Evolutionary conservation across 2,113 vertebrate species (phyloP), one percentile per base, ranked within the genome.

Genomic region (Syngnathus scovelli): DNA sequence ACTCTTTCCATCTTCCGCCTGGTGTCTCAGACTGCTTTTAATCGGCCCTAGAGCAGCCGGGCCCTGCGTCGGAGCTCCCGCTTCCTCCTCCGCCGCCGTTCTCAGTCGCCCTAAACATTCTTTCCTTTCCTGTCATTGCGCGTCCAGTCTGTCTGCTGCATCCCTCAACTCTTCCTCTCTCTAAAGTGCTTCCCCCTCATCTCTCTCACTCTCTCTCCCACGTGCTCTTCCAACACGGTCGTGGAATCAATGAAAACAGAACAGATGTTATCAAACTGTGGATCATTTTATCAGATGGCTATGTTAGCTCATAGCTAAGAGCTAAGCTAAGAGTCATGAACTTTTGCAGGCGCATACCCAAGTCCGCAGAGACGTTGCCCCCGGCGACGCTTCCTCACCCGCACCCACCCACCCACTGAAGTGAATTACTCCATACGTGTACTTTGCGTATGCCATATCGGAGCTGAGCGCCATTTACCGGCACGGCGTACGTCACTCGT

Each of bases 91-190:
- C 43, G 69, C 54, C 54, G 48, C 63, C 77, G 61, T 87, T 89
- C 87, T 88, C 85, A 86, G 88, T 76, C 81, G 78, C 75, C 78
- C 86, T 87, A 89, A 90, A 90, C 90, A 91, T 91, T 92, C 89
- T 90, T 91, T 91, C 90, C 90, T 87, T 83, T 66, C 43, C 82
- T 87, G 90, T 92, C 89, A 91, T 80, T 86, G 87, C 78, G 77
- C 83, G 86, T 88, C 82, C 83, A 76, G 89, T 70, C 64, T 72
- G 59, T 63, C 68, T 70, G 49, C 72, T 70, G 72, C 64, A 49
- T 63, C 65, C 66, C 61, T 75, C 77, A 81, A 76, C 80, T 76
- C 80, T 75, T 71, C 63, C 66, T 65, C 58, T 43, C 66, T 69
- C 81, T 72, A 64, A 43, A 79, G 59, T 51, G 65, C 52, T 76